Base-by-base conservation (phyloP, 2,113 vertebrate genomes). In the Gnathonemus longibarbis region DNA sequence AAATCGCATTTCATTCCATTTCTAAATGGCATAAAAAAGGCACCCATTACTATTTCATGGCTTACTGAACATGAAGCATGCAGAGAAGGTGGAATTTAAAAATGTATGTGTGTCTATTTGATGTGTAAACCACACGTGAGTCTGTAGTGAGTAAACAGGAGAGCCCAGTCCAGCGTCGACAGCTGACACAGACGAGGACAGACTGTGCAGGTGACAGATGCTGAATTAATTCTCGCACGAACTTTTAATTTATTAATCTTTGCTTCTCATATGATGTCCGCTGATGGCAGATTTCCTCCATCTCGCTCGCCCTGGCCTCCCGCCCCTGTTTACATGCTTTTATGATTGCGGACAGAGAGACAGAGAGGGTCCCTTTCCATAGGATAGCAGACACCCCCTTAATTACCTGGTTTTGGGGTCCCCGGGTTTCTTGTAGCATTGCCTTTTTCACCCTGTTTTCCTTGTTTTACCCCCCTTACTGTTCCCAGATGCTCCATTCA, bases 291-390 rank as follows among this genome's bases (percentile, higher is more conserved):
- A 80, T 56, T 90, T 90, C 87, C 92, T 92, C 89, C 88, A 74
- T 90, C 83, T 27, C 3, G 0, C 84, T 49, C 0, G 10, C 10
- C n/a, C 3, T 45, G 10, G 45, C 70, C 35, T 19, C 70, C 84
- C 15, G 4, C 46, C n/a, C 21, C 2, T n/a, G 83, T 88, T 91
- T 93, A 91, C 24, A 39, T 77, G 52, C 91, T 91, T 94, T 90
- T 89, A 94, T 95, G 93, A 94, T 95, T 94, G 90, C 93, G 91
- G 87, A 52, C 62, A 10, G 62, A n/a, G 62, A 66, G n/a, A 66
- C 27, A 3, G 24, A n/a, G 58, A 66, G 58, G 58, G 1, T 66
- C 24, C 58, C 24, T 27, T 35, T 77, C 80, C 50, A 31, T 85
- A 2, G 48, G 21, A 86, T 2, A 86, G 4, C 45, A 49, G n/a